A percentile compares a stretch with the other conserved stretches of the same genome.
Conservation (phyloP, 1,140 invertebrate species). For the Pseudomyrmex flavicornis region DNA sequence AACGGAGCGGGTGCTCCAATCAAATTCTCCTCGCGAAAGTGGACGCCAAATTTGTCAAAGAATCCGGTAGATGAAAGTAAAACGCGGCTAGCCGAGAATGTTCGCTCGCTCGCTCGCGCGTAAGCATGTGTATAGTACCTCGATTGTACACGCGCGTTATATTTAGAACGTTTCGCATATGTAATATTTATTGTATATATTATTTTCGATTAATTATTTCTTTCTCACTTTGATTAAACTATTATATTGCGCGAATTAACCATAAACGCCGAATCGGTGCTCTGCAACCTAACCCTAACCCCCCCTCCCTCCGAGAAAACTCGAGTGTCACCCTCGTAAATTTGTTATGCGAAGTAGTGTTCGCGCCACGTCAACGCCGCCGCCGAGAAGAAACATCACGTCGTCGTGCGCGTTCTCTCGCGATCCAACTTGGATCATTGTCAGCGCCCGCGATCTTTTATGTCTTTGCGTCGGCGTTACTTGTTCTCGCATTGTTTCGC, state of each 20-base stretch:
- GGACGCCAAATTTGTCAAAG: conserved; percentile 42
- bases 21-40: conserved; percentile 26
- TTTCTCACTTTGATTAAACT: too few relatives aligned
- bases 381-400: not conserved
- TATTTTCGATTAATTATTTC: too few relatives aligned
- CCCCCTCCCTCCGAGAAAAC: too few relatives aligned
- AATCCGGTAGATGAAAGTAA: conserved; percentile 45
- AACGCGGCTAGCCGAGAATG: conserved; percentile 18
- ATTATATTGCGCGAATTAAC: too few relatives aligned
- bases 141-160: not conserved
- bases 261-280: too few relatives aligned
- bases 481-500: conserved; percentile 18
- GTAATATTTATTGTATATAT: not conserved
- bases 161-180: not conserved
- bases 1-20: conserved; percentile 3
- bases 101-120: not conserved
- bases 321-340: too few relatives aligned
- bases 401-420: not conserved
- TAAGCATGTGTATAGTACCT: not conserved
- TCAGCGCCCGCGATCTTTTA: conserved; percentile 7
- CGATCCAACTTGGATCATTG: conserved; percentile 24
- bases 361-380: too few relatives aligned
- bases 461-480: not conserved
- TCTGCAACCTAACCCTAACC: too few relatives aligned
- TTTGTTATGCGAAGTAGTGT: not conserved